These are phyloP conservation scores for Struthio camelus DNA, from an alignment of 2,113 vertebrate genomes.

Conservation along the genomic window DNA sequence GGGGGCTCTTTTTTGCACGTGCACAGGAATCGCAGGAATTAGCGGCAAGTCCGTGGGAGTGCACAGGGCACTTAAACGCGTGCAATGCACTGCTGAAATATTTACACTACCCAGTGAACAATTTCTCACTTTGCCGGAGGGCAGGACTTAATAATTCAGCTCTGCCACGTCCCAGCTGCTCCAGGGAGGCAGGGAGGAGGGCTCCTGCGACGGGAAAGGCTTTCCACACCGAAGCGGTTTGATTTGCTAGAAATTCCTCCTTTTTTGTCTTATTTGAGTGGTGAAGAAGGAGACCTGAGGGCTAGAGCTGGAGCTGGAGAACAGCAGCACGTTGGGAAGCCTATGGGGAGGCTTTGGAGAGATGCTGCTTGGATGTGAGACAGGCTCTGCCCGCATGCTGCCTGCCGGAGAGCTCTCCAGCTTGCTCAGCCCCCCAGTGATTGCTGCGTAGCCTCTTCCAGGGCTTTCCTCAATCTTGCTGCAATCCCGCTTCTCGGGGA, in stretches of 20 bases:
- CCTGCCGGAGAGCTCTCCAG: background rate
- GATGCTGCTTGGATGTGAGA: background rate
- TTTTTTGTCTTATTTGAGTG: background rate
- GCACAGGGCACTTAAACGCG: background rate
- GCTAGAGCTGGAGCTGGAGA: background rate
- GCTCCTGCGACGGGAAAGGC: background rate
- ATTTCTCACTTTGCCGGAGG: background rate
- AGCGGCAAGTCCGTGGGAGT: background rate
- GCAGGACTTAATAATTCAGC: background rate
- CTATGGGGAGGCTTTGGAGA: background rate
- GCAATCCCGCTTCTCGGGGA: too few species aligned
- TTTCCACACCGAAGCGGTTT: background rate
- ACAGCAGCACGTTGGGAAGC: background rate
- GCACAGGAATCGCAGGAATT: background rate
- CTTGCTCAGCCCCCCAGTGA: background rate
- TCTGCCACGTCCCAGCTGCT: background rate
- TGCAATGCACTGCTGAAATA: background rate
- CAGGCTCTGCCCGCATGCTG: background rate
- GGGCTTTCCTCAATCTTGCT: too few species aligned
- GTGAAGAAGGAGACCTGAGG: background rate
- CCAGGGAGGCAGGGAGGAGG: rapidly evolving
- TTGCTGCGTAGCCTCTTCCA: background rate
- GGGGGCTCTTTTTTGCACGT: background rate
- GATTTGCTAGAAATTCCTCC: background rate
- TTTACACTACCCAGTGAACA: background rate